Evolutionary conservation across 2,113 vertebrate genomes (phyloP).

Genomic region (Stictonetta naevosa): DNA sequence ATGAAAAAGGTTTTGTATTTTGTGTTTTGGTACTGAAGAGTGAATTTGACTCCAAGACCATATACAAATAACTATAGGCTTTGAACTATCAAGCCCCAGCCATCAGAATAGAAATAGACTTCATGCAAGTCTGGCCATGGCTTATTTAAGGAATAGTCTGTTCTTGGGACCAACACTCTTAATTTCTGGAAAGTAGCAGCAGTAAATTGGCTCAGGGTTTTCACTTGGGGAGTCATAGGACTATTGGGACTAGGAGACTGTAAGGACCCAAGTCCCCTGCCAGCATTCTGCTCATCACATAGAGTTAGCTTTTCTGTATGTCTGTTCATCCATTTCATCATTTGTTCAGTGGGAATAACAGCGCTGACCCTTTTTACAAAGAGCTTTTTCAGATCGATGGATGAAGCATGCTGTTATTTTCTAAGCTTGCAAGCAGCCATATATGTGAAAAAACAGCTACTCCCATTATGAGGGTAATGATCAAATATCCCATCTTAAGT

Average conservation of each 20-base stretch:
- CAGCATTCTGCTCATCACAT: background rate
- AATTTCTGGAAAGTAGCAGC: background rate
- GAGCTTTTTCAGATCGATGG: constrained; percentile 52
- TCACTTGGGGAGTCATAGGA: accelerated
- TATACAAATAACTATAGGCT: background rate
- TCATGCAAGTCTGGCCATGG: background rate
- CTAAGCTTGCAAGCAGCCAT: background rate
- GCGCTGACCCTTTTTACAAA: constrained; percentile 5
- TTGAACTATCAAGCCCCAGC: background rate
- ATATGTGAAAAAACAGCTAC: background rate
- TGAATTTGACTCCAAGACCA: background rate
- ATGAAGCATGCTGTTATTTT: constrained; percentile 38
- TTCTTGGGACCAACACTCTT: background rate
- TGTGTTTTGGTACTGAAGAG: background rate
- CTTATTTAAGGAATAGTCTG: background rate
- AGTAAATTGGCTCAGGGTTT: background rate
- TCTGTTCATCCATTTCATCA: constrained; percentile 38
- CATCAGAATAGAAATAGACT: background rate
- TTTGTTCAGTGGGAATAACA: background rate
- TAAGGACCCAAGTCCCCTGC: background rate
- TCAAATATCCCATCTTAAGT: constrained; percentile 29
- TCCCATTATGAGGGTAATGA: constrained; percentile 9
- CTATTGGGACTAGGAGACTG: accelerated
- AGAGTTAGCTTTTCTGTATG: constrained; percentile 5
- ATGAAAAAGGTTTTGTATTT: background rate